These are phyloP conservation scores for Phoxinus phoxinus DNA, from an alignment of 2,113 vertebrate species.

Conservation along the genomic window DNA sequence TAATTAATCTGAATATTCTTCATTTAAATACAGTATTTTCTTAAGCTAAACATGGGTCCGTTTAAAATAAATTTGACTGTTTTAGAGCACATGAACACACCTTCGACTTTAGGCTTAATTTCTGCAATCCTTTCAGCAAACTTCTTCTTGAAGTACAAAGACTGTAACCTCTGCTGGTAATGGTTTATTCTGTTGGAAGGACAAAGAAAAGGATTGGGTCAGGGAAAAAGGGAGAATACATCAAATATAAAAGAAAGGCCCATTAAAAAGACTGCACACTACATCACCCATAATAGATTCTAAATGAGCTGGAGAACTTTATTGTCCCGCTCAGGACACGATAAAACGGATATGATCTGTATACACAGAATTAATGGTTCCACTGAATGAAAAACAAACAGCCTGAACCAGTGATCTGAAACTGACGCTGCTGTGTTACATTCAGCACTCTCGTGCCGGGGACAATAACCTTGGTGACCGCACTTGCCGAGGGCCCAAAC, in stretches of 20 bases:
- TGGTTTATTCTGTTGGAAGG: conserved; percentile 89
- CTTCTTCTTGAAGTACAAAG: conserved; percentile 98
- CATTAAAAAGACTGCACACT: neutral
- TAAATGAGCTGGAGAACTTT: conserved; percentile 7
- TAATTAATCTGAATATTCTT: neutral
- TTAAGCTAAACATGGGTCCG: neutral
- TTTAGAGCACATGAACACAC: conserved; percentile 67
- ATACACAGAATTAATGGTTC: conserved; percentile 46
- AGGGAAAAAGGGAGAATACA: neutral
- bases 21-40: neutral
- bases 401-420: neutral
- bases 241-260: neutral
- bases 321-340: neutral
- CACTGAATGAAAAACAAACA: conserved; percentile 27
- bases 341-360: conserved; percentile 51
- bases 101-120: conserved; percentile 98
- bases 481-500: conserved; percentile 20
- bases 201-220: neutral
- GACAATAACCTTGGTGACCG: conserved; percentile 3
- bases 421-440: conserved; percentile 10
- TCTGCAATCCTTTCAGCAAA: conserved; percentile 98
- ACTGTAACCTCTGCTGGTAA: conserved; percentile 96
- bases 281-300: neutral
- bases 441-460: conserved; percentile 23
- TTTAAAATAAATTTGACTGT: neutral